Evolutionary conservation across 2,888 invertebrate species (phyloP), one percentile per base, ranked within the genome.

Genomic region (Linyphia triangularis): DNA sequence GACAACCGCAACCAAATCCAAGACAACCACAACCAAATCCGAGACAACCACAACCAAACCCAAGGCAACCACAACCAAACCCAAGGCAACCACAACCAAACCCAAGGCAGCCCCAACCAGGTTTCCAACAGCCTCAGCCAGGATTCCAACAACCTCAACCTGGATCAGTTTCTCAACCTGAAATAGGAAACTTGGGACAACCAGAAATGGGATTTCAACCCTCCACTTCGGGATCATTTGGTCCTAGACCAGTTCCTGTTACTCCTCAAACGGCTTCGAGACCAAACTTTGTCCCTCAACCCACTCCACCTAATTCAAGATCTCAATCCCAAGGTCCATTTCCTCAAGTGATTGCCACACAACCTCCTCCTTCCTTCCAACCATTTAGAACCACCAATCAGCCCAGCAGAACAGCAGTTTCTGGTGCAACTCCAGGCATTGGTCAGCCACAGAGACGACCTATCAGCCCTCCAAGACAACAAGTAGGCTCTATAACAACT

Each of bases 61-160:
- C 43, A 78, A 37, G 16, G 24, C 65, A 16, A 22, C 24, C 51
- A 26, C 57, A 51, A 10, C 24, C 24, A 43, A 43, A 7, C 2
- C 63, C 77, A 24, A 13, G 33, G 6, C 63, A 19, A 43, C n/a
- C 63, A 73, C 16, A n/a, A n/a, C 51, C 51, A 13, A 51, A 24
- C 30, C 43, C 51, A 30, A 19, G 37, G n/a, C 81, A 69, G 26
- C 81, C 69, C 28, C 72, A 72, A 37, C 40, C 72, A 10, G 51
- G 19, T 28, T 37, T 33, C 16, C 43, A 65, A 40, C 70, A 61
- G 1, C 30, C 37, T 9, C 24, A 57, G n/a, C 69, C 43, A 43
- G n/a, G n/a, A n/a, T n/a, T n/a, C n/a, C 7, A 10, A 5, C 73
- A 28, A 22, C 65, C 69, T 1, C 77, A 69, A 33, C n/a, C 61